Evolutionary conservation across 2,888 invertebrate genomes (phyloP), one percentile per base, ranked within the genome.

Genomic region (Perizoma flavofasciatum): DNA sequence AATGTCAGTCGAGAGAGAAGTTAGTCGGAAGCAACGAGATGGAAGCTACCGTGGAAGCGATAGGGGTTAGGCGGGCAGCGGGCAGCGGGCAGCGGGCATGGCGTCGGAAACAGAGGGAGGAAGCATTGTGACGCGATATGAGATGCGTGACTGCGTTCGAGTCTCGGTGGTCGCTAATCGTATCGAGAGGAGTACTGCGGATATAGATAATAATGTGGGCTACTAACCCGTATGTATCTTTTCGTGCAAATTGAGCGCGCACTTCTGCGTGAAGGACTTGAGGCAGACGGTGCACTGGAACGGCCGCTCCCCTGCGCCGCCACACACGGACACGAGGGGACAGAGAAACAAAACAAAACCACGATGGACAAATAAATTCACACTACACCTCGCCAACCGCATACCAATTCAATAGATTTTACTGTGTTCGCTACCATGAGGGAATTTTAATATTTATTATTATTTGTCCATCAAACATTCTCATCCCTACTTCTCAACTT

Each of bases 251-350:
- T 93, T 93, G 92, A 93, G 93, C 87, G 93, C 93, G 91, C 93
- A 93, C 92, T 93, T 93, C 92, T 93, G 93, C 88, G 93, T 93
- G 92, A 93, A 93, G 89, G 93, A 92, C 93, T 93, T 93, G 92
- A 93, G 92, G 92, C 93, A 93, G 92, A 92, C 92, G 92, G 90
- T 91, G 92, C 93, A 93, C 92, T 92, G 92, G 92, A 93, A 93
- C 88, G 93, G 93, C 82, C 93, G 92, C 92, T 93, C 93, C 86
- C 93, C 93, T 92, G 91, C 89, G 88, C 86, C 86, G 86, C 83
- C 86, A 77, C 74, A 62, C 71, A 75, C 81, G 80, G 83, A 81
- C 83, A 79, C 81, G 83, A 86, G 86, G 88, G 89, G 88, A 92
- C 90, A 91, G 89, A 90, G 89, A 92, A 91, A 91, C 89, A 92